Conservation (phyloP, 1,140 invertebrate genomes). For the Drosophila nasuta region DNA sequence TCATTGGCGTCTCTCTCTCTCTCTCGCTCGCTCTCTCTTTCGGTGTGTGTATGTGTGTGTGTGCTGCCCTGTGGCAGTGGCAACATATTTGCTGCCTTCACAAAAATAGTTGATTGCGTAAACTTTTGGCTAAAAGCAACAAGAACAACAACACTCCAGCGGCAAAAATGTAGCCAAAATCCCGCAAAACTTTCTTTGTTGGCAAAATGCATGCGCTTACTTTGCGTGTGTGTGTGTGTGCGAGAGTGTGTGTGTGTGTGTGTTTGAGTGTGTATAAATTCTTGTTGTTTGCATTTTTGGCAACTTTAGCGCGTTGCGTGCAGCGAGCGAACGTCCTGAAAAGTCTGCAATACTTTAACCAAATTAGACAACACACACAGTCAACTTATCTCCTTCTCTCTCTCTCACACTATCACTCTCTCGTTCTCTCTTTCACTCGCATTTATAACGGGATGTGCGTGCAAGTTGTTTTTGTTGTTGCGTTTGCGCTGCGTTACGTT, state of each 20-base stretch:
- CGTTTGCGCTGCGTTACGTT: background rate
- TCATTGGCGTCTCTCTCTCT: background rate
- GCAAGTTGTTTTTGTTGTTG: constrained; percentile 21
- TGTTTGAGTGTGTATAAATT: constrained; percentile 23
- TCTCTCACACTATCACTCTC: background rate
- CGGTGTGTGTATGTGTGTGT: constrained; percentile 27
- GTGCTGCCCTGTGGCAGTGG: constrained; percentile 20
- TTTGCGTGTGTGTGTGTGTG: constrained; percentile 9
- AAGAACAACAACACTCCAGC: constrained; percentile 29
- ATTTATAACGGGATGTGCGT: constrained; percentile 17
- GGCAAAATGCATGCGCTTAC: constrained; percentile 28
- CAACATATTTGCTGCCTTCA: constrained; percentile 40
- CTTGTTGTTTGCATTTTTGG: constrained; percentile 42
- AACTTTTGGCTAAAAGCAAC: constrained; percentile 38
- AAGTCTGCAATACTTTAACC: constrained; percentile 51
- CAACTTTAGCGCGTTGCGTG: constrained; percentile 47
- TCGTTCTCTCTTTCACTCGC: background rate
- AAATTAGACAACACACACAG: constrained; percentile 47
- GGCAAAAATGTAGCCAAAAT: constrained; percentile 34
- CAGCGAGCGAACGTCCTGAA: constrained; percentile 22
- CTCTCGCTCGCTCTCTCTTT: background rate
- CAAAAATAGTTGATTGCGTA: constrained; percentile 60
- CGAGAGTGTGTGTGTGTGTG: constrained; percentile 9
- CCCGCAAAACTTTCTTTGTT: constrained; percentile 29
- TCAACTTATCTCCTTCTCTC: background rate